These are phyloP conservation scores for Gadopsis bispinosus DNA, from an alignment of 2,797 vertebrate species.

Conservation along the genomic window DNA sequence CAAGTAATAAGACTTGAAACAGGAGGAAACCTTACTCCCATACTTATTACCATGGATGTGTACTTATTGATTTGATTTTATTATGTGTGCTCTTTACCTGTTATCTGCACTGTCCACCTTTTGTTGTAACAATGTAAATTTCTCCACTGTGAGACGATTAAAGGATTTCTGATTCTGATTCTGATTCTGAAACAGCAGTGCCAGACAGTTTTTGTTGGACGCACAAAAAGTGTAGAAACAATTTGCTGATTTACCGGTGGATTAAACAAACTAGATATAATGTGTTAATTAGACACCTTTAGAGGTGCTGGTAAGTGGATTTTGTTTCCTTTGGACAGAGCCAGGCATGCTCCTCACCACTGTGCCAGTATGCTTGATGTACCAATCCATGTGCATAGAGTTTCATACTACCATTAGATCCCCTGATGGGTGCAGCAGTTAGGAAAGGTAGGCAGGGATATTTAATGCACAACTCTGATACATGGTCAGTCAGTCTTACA, in stretches of 20 bases:
- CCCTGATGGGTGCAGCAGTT: background rate
- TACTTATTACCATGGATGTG: too few relatives aligned
- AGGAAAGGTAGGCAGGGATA: background rate
- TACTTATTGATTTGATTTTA: too few relatives aligned
- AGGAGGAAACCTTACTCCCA: too few relatives aligned
- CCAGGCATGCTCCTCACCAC: background rate
- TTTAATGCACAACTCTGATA: conserved; percentile 5
- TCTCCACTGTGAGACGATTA: too few relatives aligned
- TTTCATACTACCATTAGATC: background rate
- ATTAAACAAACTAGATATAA: background rate
- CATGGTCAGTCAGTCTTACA: background rate
- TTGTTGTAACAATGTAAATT: too few relatives aligned
- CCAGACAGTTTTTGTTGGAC: background rate
- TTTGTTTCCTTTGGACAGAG: background rate
- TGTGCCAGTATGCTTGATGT: background rate
- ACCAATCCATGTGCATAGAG: background rate
- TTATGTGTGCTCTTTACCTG: too few relatives aligned
- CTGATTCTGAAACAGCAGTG: too few relatives aligned
- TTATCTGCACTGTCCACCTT: too few relatives aligned
- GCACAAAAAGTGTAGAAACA: background rate
- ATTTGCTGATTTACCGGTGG: background rate
- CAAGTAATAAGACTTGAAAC: too few relatives aligned
- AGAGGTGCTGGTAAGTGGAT: too few relatives aligned
- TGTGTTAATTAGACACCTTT: background rate
- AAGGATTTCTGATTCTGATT: too few relatives aligned